Percentiles rank a stretch among this genome's conserved stretches.
phyloP scores from a whole-genome alignment of 2,113 vertebrate species.

The Lamprotornis superbus region DNA sequence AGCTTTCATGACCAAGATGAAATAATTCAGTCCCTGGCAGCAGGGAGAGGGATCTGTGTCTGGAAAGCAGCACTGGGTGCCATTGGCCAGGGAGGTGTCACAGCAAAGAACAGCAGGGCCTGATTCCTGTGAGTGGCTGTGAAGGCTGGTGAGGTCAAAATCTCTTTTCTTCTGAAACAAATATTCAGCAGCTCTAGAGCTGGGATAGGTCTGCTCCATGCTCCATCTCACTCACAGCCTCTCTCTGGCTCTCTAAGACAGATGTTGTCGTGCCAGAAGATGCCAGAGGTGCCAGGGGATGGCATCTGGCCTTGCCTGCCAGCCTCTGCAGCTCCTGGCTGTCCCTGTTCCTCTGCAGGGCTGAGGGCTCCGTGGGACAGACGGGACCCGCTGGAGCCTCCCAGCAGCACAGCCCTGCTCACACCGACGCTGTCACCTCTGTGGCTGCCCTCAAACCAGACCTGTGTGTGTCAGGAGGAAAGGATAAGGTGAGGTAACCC shows the following conservation, averaged over 20 bases:
- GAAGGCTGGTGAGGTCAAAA: background rate
- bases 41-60: background rate
- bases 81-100: background rate
- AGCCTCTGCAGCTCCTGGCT: background rate
- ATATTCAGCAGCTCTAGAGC: background rate
- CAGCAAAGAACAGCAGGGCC: background rate
- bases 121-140: background rate
- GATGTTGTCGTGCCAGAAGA: background rate
- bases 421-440: constrained; percentile 77
- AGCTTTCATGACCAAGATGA: background rate
- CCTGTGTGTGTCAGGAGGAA: constrained; percentile 89
- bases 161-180: background rate
- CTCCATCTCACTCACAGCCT: background rate
- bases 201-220: fast-evolving
- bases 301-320: fast-evolving
- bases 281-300: background rate
- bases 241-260: background rate
- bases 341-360: constrained; percentile 59
- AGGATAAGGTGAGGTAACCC: constrained; percentile 81
- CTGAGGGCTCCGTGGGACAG: constrained; percentile 71
- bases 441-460: constrained; percentile 84
- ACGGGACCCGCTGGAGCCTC: constrained; percentile 8
- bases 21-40: background rate
- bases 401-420: constrained; percentile 77
- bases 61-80: background rate